phyloP scores from a whole-genome alignment of 1,140 invertebrate species.

The Homalodisca vitripennis region DNA sequence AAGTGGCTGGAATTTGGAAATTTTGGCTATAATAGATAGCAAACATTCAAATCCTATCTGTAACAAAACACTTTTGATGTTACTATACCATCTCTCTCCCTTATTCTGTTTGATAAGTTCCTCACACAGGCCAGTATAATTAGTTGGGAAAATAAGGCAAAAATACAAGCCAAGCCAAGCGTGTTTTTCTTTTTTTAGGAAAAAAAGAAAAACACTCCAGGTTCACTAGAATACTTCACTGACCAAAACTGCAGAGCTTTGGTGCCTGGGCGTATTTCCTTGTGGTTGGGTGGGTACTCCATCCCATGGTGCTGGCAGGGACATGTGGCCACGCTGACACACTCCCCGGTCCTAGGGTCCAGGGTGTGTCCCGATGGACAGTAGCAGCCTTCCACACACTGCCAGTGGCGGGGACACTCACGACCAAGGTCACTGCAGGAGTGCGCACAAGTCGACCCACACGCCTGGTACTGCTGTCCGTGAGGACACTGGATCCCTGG shows the following conservation, averaged over 20 bases:
- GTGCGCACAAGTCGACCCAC: constrained; percentile 70
- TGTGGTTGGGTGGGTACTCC: constrained; percentile 71
- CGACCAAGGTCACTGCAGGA: constrained; percentile 64
- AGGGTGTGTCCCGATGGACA: constrained; percentile 76
- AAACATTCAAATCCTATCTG: no score
- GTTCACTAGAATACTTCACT: no score
- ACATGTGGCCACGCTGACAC: constrained; percentile 73
- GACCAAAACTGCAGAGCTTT: constrained; percentile 69
- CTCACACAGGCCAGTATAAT: no score
- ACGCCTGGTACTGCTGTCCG: constrained; percentile 77
- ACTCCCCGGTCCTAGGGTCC: constrained; percentile 65
- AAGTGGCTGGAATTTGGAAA: no score
- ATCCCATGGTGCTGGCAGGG: constrained; percentile 71
- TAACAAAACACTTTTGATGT: no score
- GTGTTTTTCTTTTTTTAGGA: no score
- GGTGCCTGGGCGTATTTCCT: constrained; percentile 64
- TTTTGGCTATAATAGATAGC: no score
- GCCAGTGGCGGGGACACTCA: constrained; percentile 53
- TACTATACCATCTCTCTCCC: no score
- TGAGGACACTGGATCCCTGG: constrained; percentile 68
- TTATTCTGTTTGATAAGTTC: no score
- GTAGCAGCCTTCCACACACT: constrained; percentile 85
- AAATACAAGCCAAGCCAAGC: no score
- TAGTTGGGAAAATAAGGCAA: no score
- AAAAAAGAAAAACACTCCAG: no score